Percentiles rank a stretch among this genome's conserved stretches.
Conservation (phyloP, 2,888 invertebrate genomes). For the Falcaria lacertinaria region DNA sequence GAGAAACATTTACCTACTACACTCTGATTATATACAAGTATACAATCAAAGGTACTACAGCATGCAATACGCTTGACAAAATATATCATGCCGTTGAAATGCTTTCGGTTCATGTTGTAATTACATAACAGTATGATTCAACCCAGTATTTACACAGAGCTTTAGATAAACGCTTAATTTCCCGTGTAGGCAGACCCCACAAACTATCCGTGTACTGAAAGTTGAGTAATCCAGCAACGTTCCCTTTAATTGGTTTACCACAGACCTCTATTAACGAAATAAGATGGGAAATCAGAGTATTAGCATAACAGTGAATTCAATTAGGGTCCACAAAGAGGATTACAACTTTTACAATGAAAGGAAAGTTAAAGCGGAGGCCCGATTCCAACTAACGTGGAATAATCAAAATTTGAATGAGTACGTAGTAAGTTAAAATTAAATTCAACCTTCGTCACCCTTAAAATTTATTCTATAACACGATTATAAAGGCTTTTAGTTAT, state of each 20-base stretch:
- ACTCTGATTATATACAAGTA: too few species aligned
- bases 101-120: too few species aligned
- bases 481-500: slow-evolving; percentile 3
- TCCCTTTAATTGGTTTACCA: slow-evolving; percentile 77
- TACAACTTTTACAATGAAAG: slow-evolving; percentile 78
- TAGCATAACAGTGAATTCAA: slow-evolving; percentile 80
- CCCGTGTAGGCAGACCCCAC: slow-evolving; percentile 48
- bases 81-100: too few species aligned
- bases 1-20: too few species aligned
- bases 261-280: slow-evolving; percentile 79
- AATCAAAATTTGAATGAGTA: slow-evolving; percentile 72
- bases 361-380: slow-evolving; percentile 68
- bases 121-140: slow-evolving; percentile 23
- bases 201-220: slow-evolving; percentile 65
- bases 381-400: slow-evolving; percentile 70
- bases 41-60: too few species aligned
- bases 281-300: slow-evolving; percentile 80
- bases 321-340: slow-evolving; percentile 79
- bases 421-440: slow-evolving; percentile 61
- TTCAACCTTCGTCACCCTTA: slow-evolving; percentile 34
- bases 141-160: slow-evolving; percentile 38
- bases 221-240: slow-evolving; percentile 74
- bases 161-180: slow-evolving; percentile 52
- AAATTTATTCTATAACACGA: slow-evolving; percentile 4
- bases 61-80: too few species aligned